phyloP scores from a whole-genome alignment of 1,140 invertebrate genomes.

The Andrena cerasifolii region DNA sequence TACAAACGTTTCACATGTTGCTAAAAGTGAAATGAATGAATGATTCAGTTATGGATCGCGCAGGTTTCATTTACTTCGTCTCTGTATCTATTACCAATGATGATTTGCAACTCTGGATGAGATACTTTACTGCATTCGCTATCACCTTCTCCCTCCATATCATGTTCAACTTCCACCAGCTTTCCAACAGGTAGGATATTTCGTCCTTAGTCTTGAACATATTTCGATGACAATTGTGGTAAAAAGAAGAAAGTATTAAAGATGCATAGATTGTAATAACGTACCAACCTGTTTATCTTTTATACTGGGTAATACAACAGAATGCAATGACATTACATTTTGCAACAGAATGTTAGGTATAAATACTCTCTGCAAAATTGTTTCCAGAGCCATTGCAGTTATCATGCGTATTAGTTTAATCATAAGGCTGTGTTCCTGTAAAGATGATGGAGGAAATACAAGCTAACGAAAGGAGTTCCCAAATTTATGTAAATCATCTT shows the following conservation, averaged over 20 bases:
- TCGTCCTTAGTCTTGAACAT: conserved; percentile 52
- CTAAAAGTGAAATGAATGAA: conserved; percentile 39
- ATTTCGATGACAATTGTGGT: conserved; percentile 4
- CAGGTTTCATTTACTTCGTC: not conserved
- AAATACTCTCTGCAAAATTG: conserved; percentile 35
- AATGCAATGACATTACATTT: conserved; percentile 47
- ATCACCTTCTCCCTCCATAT: conserved; percentile 52
- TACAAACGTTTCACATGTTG: conserved; percentile 61
- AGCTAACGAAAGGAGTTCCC: not conserved
- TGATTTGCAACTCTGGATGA: conserved; percentile 47
- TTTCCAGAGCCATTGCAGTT: conserved; percentile 46
- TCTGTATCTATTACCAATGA: conserved; percentile 57
- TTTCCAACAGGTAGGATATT: conserved; percentile 61
- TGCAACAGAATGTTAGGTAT: conserved; percentile 44
- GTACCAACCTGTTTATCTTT: conserved; percentile 34
- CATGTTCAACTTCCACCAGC: conserved; percentile 61
- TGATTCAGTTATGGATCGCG: not conserved
- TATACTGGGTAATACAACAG: conserved; percentile 30
- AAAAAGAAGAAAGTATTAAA: not conserved
- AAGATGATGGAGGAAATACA: not conserved
- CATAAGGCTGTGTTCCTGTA: conserved; percentile 25
- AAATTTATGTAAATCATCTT: not conserved
- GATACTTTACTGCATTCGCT: conserved; percentile 56
- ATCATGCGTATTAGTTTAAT: conserved; percentile 30
- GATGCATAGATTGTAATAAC: not conserved